Evolutionary conservation across 2,888 invertebrate genomes (phyloP).

Genomic region (Homarus gammarus): DNA sequence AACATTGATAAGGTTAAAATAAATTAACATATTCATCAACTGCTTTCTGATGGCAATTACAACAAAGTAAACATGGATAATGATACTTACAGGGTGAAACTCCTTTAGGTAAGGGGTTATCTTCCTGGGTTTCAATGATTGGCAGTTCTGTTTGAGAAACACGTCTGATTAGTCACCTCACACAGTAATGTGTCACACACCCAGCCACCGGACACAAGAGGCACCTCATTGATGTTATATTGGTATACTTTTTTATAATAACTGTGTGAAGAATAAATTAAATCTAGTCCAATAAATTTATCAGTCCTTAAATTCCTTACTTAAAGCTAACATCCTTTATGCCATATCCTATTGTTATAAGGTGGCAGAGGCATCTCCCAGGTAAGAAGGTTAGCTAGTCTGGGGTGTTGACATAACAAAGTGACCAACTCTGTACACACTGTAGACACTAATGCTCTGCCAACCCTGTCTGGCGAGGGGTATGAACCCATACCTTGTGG

Average conservation of each 20-base stretch:
- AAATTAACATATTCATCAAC: too few relatives aligned
- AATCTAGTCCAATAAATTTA: background rate
- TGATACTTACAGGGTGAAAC: constrained; percentile 58
- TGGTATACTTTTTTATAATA: background rate
- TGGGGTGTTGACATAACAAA: background rate
- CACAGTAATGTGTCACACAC: constrained; percentile 27
- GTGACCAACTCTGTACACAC: background rate
- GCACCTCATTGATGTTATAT: constrained; percentile 2
- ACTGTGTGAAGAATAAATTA: constrained; percentile 1
- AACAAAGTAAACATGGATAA: too few relatives aligned
- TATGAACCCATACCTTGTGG: background rate
- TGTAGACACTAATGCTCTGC: background rate
- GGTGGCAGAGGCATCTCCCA: background rate
- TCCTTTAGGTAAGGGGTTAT: constrained; percentile 64
- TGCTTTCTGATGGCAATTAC: too few relatives aligned
- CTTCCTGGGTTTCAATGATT: constrained; percentile 46
- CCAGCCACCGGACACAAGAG: constrained; percentile 52
- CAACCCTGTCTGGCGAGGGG: background rate
- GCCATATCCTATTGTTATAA: background rate
- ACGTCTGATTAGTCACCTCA: constrained; percentile 31
- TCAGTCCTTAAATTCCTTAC: background rate
- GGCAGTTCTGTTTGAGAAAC: constrained; percentile 59
- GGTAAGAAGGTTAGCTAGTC: background rate
- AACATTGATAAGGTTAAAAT: too few relatives aligned
- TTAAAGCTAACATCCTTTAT: background rate